These are phyloP conservation scores for Phasianus colchicus DNA, from an alignment of 2,113 vertebrate genomes.

Conservation along the genomic window DNA sequence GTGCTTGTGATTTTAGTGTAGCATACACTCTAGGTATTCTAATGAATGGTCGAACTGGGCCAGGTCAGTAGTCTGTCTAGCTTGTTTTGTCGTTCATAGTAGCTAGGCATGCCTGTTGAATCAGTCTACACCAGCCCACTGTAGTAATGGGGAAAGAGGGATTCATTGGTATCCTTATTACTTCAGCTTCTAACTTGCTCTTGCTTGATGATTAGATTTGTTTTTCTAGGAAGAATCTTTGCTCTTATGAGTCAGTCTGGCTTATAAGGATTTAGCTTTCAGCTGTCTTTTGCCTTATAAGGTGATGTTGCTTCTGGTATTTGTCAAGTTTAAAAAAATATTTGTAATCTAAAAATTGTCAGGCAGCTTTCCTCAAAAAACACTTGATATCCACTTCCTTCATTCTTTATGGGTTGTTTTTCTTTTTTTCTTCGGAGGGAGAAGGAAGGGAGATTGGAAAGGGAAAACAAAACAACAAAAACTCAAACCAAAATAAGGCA, in stretches of 20 bases:
- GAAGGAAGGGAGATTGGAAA: neutral
- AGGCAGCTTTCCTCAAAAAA: neutral
- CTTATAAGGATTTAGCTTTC: conserved; percentile 50
- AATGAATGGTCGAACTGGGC: neutral
- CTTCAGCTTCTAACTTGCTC: neutral
- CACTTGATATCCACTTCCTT: neutral
- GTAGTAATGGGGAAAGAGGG: neutral
- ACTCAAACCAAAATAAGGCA: neutral
- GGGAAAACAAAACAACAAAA: neutral
- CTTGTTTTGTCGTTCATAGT: neutral
- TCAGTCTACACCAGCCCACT: neutral
- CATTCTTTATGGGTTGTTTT: neutral
- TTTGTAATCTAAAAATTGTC: neutral
- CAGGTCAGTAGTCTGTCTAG: neutral
- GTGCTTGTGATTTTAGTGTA: neutral
- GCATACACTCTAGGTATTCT: neutral
- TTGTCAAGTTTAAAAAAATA: neutral
- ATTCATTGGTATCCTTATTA: neutral
- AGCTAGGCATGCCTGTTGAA: neutral
- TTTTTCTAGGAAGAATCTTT: conserved; percentile 38
- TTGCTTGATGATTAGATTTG: conserved; percentile 14
- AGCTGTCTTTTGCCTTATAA: conserved; percentile 63
- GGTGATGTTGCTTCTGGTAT: conserved; percentile 40
- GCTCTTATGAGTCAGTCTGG: conserved; percentile 50
- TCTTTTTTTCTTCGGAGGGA: neutral